Evolutionary conservation across 2,797 vertebrate genomes (phyloP).

Genomic region (Triplophysa yarkandensis): DNA sequence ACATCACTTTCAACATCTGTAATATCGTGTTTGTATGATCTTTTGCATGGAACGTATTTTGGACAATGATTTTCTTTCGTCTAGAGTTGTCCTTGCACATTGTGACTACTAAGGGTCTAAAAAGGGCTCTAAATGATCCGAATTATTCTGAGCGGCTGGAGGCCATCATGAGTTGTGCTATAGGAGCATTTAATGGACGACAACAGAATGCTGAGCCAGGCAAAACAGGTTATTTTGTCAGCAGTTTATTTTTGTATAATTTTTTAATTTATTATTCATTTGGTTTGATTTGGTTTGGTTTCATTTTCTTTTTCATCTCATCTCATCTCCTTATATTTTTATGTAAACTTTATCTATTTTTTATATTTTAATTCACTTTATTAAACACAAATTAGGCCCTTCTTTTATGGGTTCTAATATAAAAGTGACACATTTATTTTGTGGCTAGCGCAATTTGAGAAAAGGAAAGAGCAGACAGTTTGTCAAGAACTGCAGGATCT

Average conservation of each 20-base stretch:
- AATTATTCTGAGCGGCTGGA: conserved; percentile 65
- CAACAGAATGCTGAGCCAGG: conserved; percentile 23
- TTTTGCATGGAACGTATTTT: conserved; percentile 1
- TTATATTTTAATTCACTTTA: too few species aligned
- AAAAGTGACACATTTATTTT: neutral
- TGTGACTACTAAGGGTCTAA: conserved; percentile 68
- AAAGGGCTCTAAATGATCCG: conserved; percentile 58
- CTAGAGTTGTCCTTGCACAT: conserved; percentile 64
- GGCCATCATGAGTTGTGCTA: conserved; percentile 70
- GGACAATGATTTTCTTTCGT: conserved; percentile 18
- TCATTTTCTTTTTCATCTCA: too few species aligned
- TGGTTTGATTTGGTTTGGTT: too few species aligned
- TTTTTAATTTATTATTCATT: too few species aligned
- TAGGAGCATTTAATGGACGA: conserved; percentile 59
- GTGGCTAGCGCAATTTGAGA: conserved; percentile 38
- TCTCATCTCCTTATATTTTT: too few species aligned
- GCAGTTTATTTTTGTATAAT: too few species aligned
- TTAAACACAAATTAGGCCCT: too few species aligned
- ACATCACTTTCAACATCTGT: neutral
- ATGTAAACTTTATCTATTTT: too few species aligned
- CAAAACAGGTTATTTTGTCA: conserved; percentile 42
- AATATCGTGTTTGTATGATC: conserved; percentile 9
- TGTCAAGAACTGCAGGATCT: conserved; percentile 64
- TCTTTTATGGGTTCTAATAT: neutral
- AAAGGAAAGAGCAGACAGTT: conserved; percentile 54